Base-by-base conservation (phyloP, 2,888 invertebrate genomes). In the Leptogaster cylindrica region DNA sequence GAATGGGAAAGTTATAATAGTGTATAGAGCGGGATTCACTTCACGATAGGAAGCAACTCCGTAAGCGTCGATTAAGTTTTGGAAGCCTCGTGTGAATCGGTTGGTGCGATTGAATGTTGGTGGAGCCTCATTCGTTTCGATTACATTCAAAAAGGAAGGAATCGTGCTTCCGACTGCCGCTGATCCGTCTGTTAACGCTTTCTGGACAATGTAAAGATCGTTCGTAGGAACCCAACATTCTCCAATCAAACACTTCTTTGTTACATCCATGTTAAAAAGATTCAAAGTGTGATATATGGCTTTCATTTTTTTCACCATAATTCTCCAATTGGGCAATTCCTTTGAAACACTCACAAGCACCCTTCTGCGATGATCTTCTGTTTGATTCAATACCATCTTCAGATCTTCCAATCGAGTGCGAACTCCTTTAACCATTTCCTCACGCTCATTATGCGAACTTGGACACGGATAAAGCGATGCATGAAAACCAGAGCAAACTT, bases 251-350 rank as follows among this genome's bases (percentile, higher is more conserved):
- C 93, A 94, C 77, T 94, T 94, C 81, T 92, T 91, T 1, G 93
- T 90, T 6, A 94, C 92, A 77, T 95, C 95, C 84, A 94, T 87
- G 77, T 91, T 95, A 82, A 95, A 95, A 82, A 93, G 86, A 82
- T 96, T 97, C 73, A 96, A 84, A 0, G 92, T 94, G 78, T 95
- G 93, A 81, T 95, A 97, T 76, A 96, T 95, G 2, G 95, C 95
- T 79, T 97, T 97, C 85, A 92, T 91, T 79, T 93, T 92, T 51
- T 88, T 85, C 10, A 92, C 90, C 86, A 92, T 91, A 18, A 92
- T 85, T 72, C 85, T 86, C 94, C 94, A 95, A 73, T 87, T 87
- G 67, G 91, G 89, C 71, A 95, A 80, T 76, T 92, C 90, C 75
- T 91, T 90, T 3, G 93, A 89, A 0, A 93, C 93, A 10, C 88